phyloP scores from a whole-genome alignment of 2,797 vertebrate genomes.

The Anguilla anguilla region DNA sequence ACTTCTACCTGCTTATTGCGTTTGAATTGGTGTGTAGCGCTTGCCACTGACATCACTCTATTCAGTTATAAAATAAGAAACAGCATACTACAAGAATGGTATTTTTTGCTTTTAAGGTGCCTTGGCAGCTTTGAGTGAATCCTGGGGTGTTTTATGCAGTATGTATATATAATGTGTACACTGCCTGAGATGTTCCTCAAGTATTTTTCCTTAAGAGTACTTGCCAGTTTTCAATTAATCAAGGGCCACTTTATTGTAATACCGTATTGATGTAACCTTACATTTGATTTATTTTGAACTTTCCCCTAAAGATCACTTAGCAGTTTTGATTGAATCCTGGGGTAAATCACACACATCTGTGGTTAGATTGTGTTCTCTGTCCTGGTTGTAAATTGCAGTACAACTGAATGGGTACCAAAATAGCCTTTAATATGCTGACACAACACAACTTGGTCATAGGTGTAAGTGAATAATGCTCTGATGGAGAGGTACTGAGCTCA shows the following conservation, averaged over 20 bases:
- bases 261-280: not conserved
- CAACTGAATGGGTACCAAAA: conserved; percentile 75
- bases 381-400: conserved; percentile 76
- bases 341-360: conserved; percentile 46
- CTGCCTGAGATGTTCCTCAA: not conserved
- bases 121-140: not conserved
- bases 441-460: conserved; percentile 79
- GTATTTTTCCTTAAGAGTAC: not conserved
- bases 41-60: not conserved
- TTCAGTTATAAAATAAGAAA: not conserved
- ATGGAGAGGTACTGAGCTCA: conserved; percentile 78
- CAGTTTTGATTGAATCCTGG: not conserved
- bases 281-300: not conserved
- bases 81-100: not conserved
- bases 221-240: not conserved
- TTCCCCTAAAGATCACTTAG: not conserved
- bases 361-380: conserved; percentile 80
- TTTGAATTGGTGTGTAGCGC: not conserved
- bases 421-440: conserved; percentile 78
- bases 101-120: not conserved
- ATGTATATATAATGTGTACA: not conserved
- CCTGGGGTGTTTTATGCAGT: not conserved
- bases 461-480: conserved; percentile 80
- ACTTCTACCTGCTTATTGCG: not conserved
- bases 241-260: not conserved